Evolutionary conservation across 2,113 vertebrate genomes (phyloP).

Genomic region (Nipponia nippon): DNA sequence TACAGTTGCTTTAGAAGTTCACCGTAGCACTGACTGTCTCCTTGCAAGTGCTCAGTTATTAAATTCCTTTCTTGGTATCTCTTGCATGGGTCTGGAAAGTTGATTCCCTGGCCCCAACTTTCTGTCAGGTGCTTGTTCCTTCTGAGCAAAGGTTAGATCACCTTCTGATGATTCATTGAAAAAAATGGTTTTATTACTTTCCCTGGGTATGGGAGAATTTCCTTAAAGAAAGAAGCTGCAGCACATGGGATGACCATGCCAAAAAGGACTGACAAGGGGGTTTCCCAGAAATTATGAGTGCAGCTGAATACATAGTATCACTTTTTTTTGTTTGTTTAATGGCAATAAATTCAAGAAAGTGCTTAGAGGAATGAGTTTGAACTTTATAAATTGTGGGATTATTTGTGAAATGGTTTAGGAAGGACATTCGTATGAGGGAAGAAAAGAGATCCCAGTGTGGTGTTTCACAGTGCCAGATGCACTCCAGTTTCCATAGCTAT

Average conservation of each 20-base stretch:
- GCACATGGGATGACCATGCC: background rate
- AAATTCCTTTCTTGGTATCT: background rate
- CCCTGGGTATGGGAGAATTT: background rate
- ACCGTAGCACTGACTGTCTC: background rate
- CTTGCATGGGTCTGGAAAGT: background rate
- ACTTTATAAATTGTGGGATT: background rate
- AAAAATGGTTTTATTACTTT: constrained; percentile 36
- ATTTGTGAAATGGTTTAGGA: background rate
- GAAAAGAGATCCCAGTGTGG: background rate
- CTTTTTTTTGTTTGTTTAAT: background rate
- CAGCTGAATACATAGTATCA: background rate
- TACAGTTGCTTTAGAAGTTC: background rate
- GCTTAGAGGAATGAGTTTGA: background rate
- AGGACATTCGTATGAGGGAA: background rate
- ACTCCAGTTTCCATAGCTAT: background rate
- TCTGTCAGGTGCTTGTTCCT: constrained; percentile 2
- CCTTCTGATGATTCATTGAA: background rate
- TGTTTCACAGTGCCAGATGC: background rate
- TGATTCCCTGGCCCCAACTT: background rate
- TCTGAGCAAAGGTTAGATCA: constrained; percentile 31
- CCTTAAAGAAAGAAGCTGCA: background rate
- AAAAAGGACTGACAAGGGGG: background rate
- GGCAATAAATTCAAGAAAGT: background rate
- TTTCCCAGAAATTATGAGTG: background rate
- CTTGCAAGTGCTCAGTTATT: background rate